Conservation (phyloP, 2,797 vertebrate genomes). For the Oreochromis grahami region DNA sequence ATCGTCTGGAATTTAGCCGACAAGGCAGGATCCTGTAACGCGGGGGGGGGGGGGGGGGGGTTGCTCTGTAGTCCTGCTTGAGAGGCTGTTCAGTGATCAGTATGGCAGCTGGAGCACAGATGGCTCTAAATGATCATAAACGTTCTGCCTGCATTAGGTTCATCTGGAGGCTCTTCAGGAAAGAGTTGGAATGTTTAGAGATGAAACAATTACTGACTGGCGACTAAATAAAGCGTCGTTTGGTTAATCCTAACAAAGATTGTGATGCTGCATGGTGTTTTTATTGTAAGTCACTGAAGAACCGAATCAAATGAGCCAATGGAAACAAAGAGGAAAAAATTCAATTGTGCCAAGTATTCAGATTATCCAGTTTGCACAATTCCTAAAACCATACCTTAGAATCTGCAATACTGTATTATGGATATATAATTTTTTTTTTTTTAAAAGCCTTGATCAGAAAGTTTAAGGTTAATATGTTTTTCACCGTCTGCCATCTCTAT, state of each 20-base stretch:
- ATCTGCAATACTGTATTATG: background rate
- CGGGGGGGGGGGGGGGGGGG: background rate
- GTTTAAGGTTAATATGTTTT: background rate
- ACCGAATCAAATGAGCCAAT: background rate
- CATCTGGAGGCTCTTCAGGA: background rate
- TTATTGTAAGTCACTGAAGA: background rate
- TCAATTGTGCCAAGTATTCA: background rate
- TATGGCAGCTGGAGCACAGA: background rate
- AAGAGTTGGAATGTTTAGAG: background rate
- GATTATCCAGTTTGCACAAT: background rate
- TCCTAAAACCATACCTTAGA: background rate
- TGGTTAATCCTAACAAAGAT: background rate
- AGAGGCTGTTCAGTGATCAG: background rate
- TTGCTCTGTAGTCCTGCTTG: background rate
- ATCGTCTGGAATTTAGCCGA: constrained; percentile 2
- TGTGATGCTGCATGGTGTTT: background rate
- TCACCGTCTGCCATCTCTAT: background rate
- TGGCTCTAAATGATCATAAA: background rate
- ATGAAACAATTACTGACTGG: background rate
- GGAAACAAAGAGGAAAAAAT: too few relatives aligned
- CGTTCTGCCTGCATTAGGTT: background rate
- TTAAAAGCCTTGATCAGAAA: too few relatives aligned
- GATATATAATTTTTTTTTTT: too few relatives aligned
- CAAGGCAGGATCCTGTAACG: background rate
- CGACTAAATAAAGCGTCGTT: background rate